Evolutionary conservation across 1,140 invertebrate genomes (phyloP), one percentile per base, ranked within the genome.

Genomic region (Temnothorax longispinosus): DNA sequence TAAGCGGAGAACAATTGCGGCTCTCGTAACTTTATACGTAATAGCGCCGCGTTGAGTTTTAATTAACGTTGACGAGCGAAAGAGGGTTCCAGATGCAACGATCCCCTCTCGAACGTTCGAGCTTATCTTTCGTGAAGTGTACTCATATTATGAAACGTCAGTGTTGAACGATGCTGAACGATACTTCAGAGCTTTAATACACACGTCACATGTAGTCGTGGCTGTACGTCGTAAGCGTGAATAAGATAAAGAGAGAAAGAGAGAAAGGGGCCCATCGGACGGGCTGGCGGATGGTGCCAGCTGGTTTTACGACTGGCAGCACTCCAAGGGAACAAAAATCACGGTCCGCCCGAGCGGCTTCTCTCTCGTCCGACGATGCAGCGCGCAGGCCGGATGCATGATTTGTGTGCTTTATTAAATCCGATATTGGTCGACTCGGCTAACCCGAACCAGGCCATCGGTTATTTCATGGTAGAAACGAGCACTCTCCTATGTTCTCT

Each of bases 391-490:
- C 86, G 87, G 88, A 92, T 92, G 85, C 92, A 92, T 91, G 91
- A 93, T 93, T 93, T 91, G 89, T 91, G 85, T 89, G 89, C 89
- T 91, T 91, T 84, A 93, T 93, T 93, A 93, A 93, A 93, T 93
- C 86, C 76, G 91, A 89, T 90, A 92, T 92, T 87, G 90, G 91
- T 91, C 74, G 88, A 88, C 54, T 90, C 82, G 90, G 84, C 78
- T 92, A 90, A 91, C 86, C 87, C 52, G 80, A 80, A 81, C 71
- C 82, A 21, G 72, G 82, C 52, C 87, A 82, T 88, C 81, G 89
- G 90, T 89, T 91, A 88, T 89, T 88, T 89, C 85, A 65, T 52
- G 75, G 69, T 77, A 38, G 87, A 76, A 77, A 74, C 78, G 21
- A 74, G 58, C 80, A 15, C 32, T 71, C 80, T 71, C 44, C 47